Evolutionary conservation across 1,140 invertebrate genomes (phyloP).

Genomic region (Branchinecta lindahli): DNA sequence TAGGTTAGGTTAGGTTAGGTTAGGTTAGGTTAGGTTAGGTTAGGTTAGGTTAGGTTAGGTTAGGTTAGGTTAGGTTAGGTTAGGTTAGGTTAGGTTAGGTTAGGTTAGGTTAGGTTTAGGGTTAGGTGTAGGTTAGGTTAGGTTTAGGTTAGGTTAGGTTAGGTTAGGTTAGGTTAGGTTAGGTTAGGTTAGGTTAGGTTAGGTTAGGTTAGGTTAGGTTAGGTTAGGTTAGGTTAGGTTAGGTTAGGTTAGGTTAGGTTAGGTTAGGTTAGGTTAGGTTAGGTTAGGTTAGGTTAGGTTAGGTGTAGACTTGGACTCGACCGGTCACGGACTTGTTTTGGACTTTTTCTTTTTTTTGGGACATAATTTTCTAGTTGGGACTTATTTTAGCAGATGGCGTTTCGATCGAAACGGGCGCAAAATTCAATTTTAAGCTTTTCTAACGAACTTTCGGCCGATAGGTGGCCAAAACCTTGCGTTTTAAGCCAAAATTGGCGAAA

Average conservation of each 20-base stretch:
- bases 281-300: slow-evolving; percentile 21
- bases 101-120: slow-evolving; percentile 23
- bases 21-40: slow-evolving; percentile 22
- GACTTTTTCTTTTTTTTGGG: too few relatives aligned
- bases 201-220: slow-evolving; percentile 22
- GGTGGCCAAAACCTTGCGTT: too few relatives aligned
- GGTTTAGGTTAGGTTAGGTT: slow-evolving; percentile 24
- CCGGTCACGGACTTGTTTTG: too few relatives aligned
- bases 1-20: slow-evolving; percentile 21
- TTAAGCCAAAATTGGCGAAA: too few relatives aligned
- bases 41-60: slow-evolving; percentile 17
- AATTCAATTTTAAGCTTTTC: too few relatives aligned
- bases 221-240: slow-evolving; percentile 21
- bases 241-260: slow-evolving; percentile 22
- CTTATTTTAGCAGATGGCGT: too few relatives aligned
- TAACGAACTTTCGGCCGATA: too few relatives aligned
- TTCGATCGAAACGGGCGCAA: too few relatives aligned
- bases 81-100: slow-evolving; percentile 22
- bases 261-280: slow-evolving; percentile 22
- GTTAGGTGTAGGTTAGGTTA: slow-evolving; percentile 24
- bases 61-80: slow-evolving; percentile 19
- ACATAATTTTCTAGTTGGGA: too few relatives aligned
- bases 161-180: slow-evolving; percentile 22
- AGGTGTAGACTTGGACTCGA: too few relatives aligned
- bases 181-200: slow-evolving; percentile 22